Conservation (phyloP, 1,140 invertebrate species). For the Proctacanthus coquilletti region DNA sequence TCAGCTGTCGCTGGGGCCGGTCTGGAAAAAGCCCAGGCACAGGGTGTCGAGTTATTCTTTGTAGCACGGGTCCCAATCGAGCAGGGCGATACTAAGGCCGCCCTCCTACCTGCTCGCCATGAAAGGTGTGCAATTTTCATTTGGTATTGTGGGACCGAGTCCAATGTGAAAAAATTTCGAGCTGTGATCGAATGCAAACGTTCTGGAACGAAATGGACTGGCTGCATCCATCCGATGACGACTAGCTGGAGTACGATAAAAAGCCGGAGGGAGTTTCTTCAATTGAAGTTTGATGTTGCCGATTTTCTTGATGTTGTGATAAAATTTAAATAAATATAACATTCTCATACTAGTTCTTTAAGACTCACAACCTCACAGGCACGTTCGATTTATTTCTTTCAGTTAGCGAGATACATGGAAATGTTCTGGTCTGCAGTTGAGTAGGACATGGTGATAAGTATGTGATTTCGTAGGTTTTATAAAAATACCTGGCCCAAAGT, state of each 20-base stretch:
- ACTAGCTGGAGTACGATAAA: background rate
- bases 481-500: too few relatives aligned
- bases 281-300: background rate
- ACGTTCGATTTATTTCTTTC: too few relatives aligned
- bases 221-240: constrained; percentile 1
- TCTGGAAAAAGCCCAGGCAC: background rate
- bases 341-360: too few relatives aligned
- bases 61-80: constrained; percentile 4
- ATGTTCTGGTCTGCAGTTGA: too few relatives aligned
- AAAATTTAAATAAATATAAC: background rate
- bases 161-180: constrained; percentile 1
- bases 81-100: background rate
- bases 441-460: too few relatives aligned
- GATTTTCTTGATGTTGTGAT: background rate
- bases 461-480: too few relatives aligned
- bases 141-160: constrained; percentile 2
- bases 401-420: too few relatives aligned
- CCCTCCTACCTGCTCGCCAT: background rate
- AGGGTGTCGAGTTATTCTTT: constrained; percentile 5
- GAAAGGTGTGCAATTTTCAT: constrained; percentile 3
- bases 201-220: constrained; percentile 1
- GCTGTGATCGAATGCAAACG: constrained; percentile 5
- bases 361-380: too few relatives aligned
- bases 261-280: background rate
- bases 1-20: background rate